Evolutionary conservation across 2,888 invertebrate genomes (phyloP).

Genomic region (Rhagium mordax): DNA sequence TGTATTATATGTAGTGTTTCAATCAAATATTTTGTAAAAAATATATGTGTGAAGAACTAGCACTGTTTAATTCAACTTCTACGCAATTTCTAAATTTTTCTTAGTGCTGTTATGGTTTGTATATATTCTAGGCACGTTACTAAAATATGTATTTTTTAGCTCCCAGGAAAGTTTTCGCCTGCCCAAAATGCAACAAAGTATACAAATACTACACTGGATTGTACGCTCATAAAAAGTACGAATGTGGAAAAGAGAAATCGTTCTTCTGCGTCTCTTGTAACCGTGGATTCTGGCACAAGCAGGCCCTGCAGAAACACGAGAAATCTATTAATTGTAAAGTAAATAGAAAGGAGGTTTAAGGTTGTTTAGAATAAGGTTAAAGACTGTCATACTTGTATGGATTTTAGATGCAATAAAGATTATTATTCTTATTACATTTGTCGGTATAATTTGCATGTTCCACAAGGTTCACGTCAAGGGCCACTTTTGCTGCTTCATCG

Average conservation of each 20-base stretch:
- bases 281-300: background rate
- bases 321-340: background rate
- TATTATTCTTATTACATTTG: background rate
- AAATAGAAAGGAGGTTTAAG: background rate
- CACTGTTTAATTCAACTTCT: no score
- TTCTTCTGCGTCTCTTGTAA: conserved; percentile 28
- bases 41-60: no score
- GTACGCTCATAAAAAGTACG: conserved; percentile 48
- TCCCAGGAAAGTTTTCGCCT: background rate
- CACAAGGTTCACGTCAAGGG: no score
- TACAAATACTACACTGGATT: conserved; percentile 50
- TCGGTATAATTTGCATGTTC: no score
- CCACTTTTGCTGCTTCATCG: no score
- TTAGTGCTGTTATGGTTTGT: no score
- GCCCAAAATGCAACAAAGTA: conserved; percentile 43
- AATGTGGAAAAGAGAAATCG: conserved; percentile 49
- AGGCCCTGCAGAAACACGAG: background rate
- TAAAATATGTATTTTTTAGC: background rate
- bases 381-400: no score
- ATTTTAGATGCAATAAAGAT: background rate
- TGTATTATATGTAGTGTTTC: no score
- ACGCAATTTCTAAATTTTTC: no score
- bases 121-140: no score
- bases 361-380: background rate
- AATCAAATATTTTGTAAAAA: no score